Evolutionary conservation across 2,797 vertebrate genomes (phyloP).

Genomic region (Acanthiza pusilla): DNA sequence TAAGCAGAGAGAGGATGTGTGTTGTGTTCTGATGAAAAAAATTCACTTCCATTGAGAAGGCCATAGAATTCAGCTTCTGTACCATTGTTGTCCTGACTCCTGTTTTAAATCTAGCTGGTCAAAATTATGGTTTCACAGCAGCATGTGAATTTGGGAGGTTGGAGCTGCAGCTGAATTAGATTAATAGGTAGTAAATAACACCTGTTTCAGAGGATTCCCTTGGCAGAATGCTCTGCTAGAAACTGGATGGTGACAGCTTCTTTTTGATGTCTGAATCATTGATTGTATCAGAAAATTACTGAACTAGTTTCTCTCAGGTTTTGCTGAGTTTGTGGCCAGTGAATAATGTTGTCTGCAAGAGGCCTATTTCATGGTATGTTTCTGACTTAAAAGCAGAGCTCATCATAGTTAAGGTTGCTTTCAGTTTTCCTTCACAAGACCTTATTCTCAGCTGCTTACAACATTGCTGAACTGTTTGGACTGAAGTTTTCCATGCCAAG

Average conservation of each 20-base stretch:
- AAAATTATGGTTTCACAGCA: background rate
- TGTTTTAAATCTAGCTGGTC: background rate
- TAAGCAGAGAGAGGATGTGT: background rate
- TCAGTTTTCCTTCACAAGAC: background rate
- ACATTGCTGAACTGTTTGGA: background rate
- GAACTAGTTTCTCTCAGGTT: background rate
- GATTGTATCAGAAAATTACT: background rate
- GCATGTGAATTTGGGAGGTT: background rate
- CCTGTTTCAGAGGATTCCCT: background rate
- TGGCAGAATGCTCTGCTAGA: background rate
- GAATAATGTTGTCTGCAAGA: background rate
- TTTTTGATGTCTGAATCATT: background rate
- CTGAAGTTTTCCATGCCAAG: constrained; percentile 62
- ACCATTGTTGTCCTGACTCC: background rate
- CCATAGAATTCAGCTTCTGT: background rate
- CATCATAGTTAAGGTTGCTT: background rate
- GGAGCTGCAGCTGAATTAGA: background rate
- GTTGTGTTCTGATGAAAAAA: background rate
- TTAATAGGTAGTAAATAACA: background rate
- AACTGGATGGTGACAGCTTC: background rate
- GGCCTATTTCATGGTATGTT: background rate
- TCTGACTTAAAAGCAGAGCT: background rate
- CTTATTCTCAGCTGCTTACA: constrained; percentile 13
- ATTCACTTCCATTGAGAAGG: background rate
- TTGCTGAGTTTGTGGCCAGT: background rate